Conservation (phyloP, 2,888 invertebrate species). For the Eristalis arbustorum region DNA sequence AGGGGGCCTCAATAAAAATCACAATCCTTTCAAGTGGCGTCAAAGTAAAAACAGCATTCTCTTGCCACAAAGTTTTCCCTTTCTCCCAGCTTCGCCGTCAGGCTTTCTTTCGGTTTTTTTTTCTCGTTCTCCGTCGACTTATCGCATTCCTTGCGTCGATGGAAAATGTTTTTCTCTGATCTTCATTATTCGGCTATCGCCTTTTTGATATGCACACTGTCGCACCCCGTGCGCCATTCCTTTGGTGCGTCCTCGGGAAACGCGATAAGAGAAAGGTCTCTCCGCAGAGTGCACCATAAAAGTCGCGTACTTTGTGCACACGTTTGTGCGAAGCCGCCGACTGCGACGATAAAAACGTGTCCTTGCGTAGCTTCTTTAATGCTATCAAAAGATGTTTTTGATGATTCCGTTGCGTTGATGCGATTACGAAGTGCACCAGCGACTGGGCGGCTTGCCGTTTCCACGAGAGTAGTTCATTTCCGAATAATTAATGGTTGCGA, state of each 20-base stretch:
- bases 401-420: background rate
- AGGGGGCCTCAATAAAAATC: slow-evolving; percentile 34
- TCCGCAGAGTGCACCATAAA: slow-evolving; percentile 21
- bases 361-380: slow-evolving; percentile 14
- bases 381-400: slow-evolving; percentile 15
- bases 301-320: background rate
- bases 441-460: background rate
- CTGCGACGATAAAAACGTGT: background rate
- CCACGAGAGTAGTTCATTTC: slow-evolving; percentile 24
- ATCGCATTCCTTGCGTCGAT: background rate
- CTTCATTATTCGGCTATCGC: slow-evolving; percentile 31
- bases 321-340: background rate
- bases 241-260: background rate
- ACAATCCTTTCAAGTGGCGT: slow-evolving; percentile 54
- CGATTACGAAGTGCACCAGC: background rate
- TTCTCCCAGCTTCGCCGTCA: background rate
- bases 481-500: slow-evolving; percentile 24
- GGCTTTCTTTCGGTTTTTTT: background rate
- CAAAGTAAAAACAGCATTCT: slow-evolving; percentile 49
- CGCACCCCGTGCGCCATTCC: background rate
- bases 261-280: background rate
- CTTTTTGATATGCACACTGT: slow-evolving; percentile 1
- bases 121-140: background rate
- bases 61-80: slow-evolving; percentile 55
- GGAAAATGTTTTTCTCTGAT: slow-evolving; percentile 30